Base-by-base conservation (phyloP, 2,113 vertebrate species). In the Oriolus oriolus region DNA sequence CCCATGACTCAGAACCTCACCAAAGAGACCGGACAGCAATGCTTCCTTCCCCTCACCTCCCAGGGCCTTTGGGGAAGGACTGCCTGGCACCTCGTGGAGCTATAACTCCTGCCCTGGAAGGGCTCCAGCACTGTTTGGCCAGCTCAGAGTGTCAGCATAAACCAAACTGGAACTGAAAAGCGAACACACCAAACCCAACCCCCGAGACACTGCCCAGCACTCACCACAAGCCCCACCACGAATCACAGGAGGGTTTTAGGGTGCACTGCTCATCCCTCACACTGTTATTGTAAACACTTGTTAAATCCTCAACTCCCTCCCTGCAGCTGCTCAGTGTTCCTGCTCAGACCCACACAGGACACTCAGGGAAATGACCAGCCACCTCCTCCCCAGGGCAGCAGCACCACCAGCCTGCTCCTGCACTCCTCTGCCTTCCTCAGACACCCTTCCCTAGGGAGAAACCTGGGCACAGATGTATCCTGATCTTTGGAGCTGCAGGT, bases 11-110 rank as follows among this genome's bases (percentile, higher is more conserved):
- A 49, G 45, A 84, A 39, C 41, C 61, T 83, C 59, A 54, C 27
- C 82, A 16, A 61, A 76, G n/a, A 50, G 33, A 35, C 26, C 0
- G 1, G 53, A 79, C 33, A 76, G 17, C 0, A 33, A 42, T 7
- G 41, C 17, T 22, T 54, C 33, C 65, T 31, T 61, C 49, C 65
- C 56, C 60, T 74, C 30, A 11, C 33, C 15, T 16, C 49, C 47
- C 28, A 31, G 21, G 14, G 31, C 68, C 39, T 64, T 68, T 14
- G 44, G 52, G 57, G 56, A 59, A 63, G 57, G 52, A 13, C 22
- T 18, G n/a, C 47, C 35, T 33, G 31, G 30, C 54, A 69, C 30
- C 42, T 17, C 0, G 3, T 1, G 7, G 31, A 74, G 66, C 14
- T n/a, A 6, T 4, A 56, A 56, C n/a, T 69, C 66, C 39, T 15